These are phyloP conservation scores for Idris sp. DNA, from an alignment of 1,140 invertebrate genomes.

Conservation along the genomic window DNA sequence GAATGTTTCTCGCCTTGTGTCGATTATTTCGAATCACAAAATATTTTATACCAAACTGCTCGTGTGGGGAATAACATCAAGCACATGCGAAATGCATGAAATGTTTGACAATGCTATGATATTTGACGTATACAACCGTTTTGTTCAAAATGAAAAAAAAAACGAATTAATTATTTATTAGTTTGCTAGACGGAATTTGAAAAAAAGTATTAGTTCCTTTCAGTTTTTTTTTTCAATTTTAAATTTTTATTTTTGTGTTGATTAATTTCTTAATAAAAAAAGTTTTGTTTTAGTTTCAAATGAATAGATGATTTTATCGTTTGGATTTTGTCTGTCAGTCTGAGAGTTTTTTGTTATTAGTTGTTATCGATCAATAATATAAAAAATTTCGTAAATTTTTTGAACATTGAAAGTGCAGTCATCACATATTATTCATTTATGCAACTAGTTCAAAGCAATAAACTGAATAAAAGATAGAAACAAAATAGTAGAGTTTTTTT, in stretches of 20 bases:
- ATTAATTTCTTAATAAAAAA: too few species aligned
- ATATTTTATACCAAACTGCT: slow-evolving; percentile 56
- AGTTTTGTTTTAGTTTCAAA: too few species aligned
- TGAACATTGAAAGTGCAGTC: slow-evolving; percentile 15
- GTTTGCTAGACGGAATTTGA: too few species aligned
- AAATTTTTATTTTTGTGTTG: too few species aligned
- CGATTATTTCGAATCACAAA: slow-evolving; percentile 59
- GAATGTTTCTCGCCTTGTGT: slow-evolving; percentile 39
- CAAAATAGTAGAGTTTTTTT: slow-evolving; percentile 24
- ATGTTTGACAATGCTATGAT: slow-evolving; percentile 41
- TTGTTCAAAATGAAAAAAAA: slow-evolving; percentile 1
- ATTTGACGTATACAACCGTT: slow-evolving; percentile 35
- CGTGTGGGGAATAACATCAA: slow-evolving; percentile 22
- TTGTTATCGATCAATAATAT: too few species aligned
- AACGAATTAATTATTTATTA: slow-evolving; percentile 5
- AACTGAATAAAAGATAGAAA: slow-evolving; percentile 24
- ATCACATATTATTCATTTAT: slow-evolving; percentile 7
- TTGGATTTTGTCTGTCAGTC: too few species aligned
- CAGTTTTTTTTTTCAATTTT: too few species aligned
- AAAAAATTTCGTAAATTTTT: too few species aligned
- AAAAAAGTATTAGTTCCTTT: too few species aligned
- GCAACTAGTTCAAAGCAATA: slow-evolving; percentile 15
- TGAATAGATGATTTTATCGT: too few species aligned
- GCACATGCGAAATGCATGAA: slow-evolving; percentile 29
- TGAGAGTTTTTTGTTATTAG: too few species aligned